Evolutionary conservation across 2,888 invertebrate genomes (phyloP).

Genomic region (Scaeva pyrastri): DNA sequence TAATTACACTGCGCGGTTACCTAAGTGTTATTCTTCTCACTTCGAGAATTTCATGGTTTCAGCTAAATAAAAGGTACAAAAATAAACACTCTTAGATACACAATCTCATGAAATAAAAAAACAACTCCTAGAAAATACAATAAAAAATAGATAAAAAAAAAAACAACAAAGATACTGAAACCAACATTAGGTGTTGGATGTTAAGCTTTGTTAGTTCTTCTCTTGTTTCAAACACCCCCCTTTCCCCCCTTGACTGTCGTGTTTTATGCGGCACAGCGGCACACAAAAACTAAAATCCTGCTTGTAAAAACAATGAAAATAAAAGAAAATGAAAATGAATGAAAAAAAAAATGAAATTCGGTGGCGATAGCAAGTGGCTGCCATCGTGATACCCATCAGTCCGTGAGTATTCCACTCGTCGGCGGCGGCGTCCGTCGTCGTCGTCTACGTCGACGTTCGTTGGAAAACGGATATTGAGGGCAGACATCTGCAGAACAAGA

Average conservation of each 20-base stretch:
- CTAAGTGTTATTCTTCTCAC: slow-evolving; percentile 36
- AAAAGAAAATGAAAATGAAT: neutral
- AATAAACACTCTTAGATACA: neutral
- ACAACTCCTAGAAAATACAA: slow-evolving; percentile 22
- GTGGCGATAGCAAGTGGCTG: slow-evolving; percentile 61
- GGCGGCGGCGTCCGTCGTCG: too few relatives aligned
- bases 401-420: slow-evolving; percentile 63
- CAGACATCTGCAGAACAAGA: slow-evolving; percentile 74
- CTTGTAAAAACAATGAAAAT: slow-evolving; percentile 12
- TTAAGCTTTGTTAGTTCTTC: slow-evolving; percentile 58
- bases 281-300: slow-evolving; percentile 41
- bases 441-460: too few relatives aligned
- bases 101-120: slow-evolving; percentile 16
- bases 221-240: neutral
- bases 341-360: slow-evolving; percentile 40
- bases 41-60: slow-evolving; percentile 31
- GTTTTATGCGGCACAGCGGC: slow-evolving; percentile 29
- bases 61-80: neutral
- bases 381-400: slow-evolving; percentile 69
- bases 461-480: slow-evolving; percentile 64
- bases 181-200: slow-evolving; percentile 68
- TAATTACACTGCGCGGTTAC: slow-evolving; percentile 39
- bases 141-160: slow-evolving; percentile 22
- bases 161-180: slow-evolving; percentile 27
- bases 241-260: neutral